These are phyloP conservation scores for Avahi laniger DNA, from an alignment of 2,797 vertebrate genomes.

Conservation along the genomic window DNA sequence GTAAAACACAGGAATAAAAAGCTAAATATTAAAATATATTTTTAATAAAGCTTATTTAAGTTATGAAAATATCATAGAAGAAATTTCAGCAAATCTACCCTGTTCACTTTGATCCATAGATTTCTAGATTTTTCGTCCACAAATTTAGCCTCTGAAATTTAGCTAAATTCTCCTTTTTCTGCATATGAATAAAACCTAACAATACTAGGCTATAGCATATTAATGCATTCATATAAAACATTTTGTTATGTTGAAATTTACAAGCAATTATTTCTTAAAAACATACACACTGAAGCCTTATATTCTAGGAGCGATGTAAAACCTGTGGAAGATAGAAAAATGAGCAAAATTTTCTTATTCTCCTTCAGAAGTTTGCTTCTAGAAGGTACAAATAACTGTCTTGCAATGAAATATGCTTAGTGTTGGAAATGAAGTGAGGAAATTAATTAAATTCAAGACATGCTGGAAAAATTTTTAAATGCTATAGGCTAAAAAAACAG, in stretches of 20 bases:
- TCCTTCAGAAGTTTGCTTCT: background rate
- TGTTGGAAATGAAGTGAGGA: background rate
- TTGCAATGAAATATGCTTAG: background rate
- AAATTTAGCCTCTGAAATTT: background rate
- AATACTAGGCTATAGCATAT: background rate
- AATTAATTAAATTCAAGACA: background rate
- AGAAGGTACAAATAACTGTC: background rate
- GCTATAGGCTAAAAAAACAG: background rate
- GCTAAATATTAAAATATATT: background rate
- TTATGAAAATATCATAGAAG: background rate
- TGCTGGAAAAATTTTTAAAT: background rate
- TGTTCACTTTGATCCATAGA: background rate
- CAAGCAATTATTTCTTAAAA: conserved; percentile 18
- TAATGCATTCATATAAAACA: background rate
- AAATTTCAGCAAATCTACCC: background rate
- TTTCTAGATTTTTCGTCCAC: background rate
- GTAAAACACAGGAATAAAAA: too few relatives aligned
- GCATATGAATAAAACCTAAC: background rate
- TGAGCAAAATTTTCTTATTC: background rate
- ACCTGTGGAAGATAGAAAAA: background rate
- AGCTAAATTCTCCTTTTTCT: background rate
- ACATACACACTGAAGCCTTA: background rate
- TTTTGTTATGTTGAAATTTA: background rate
- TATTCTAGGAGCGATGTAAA: background rate
- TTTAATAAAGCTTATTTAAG: background rate